phyloP scores from a whole-genome alignment of 2,888 invertebrate genomes.

The Zhengitettix transpicula region DNA sequence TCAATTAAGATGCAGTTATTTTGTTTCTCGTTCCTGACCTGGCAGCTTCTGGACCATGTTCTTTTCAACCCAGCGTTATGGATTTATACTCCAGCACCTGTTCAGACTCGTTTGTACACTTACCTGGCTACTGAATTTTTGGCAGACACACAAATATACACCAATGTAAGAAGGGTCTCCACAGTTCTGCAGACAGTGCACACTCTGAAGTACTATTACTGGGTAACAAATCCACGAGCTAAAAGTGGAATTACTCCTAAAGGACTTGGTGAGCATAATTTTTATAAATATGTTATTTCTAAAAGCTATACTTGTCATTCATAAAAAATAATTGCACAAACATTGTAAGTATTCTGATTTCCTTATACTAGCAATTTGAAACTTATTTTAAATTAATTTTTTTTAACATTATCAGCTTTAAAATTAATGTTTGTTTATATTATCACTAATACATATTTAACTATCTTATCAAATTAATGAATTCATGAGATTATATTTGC shows the following conservation, averaged over 20 bases:
- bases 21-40: slow-evolving; percentile 77
- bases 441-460: too few relatives aligned
- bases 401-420: too few relatives aligned
- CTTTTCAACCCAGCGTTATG: slow-evolving; percentile 98
- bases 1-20: slow-evolving; percentile 61
- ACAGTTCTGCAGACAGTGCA: slow-evolving; percentile 97
- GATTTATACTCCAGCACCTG: slow-evolving; percentile 94
- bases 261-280: slow-evolving; percentile 58
- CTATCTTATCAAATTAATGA: too few relatives aligned
- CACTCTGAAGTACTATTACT: slow-evolving; percentile 97
- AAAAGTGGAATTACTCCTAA: slow-evolving; percentile 93
- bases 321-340: too few relatives aligned
- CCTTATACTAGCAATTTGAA: too few relatives aligned
- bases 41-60: slow-evolving; percentile 97
- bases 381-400: too few relatives aligned
- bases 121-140: slow-evolving; percentile 98
- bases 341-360: too few relatives aligned
- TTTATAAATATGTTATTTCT: background rate
- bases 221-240: slow-evolving; percentile 90
- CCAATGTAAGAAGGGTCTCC: slow-evolving; percentile 87
- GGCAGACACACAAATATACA: slow-evolving; percentile 92
- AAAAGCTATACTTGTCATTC: too few relatives aligned
- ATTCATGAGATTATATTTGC: too few relatives aligned
- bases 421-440: too few relatives aligned
- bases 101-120: slow-evolving; percentile 88